These are phyloP conservation scores for Tadarida brasiliensis DNA, from an alignment of 2,797 vertebrate species.

Conservation along the genomic window DNA sequence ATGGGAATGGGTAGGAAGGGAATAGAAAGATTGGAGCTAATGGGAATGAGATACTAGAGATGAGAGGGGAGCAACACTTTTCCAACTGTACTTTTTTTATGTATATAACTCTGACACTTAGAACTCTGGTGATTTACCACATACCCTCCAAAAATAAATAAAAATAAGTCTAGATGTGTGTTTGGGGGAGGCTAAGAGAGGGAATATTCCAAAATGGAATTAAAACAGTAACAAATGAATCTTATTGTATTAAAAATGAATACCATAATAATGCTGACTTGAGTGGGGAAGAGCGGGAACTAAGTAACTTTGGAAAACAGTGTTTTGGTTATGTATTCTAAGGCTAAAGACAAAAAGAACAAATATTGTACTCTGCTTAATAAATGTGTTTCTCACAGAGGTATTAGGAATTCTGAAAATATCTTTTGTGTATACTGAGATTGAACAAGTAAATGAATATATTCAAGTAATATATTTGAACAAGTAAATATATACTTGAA, in stretches of 20 bases:
- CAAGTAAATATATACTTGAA: too few relatives aligned
- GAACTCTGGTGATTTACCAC: background rate
- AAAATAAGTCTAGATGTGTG: background rate
- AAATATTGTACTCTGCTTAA: background rate
- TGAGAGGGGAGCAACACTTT: background rate
- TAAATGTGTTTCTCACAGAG: slow-evolving; percentile 30
- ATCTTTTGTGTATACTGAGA: background rate
- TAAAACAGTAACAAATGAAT: background rate
- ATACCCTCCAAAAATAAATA: slow-evolving; percentile 13
- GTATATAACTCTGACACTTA: slow-evolving; percentile 18
- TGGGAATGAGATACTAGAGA: background rate
- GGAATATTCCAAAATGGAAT: background rate
- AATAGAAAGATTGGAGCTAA: background rate
- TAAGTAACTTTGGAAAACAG: slow-evolving; percentile 10
- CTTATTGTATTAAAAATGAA: background rate
- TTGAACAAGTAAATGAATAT: too few relatives aligned
- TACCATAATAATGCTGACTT: background rate
- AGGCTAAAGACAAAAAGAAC: background rate
- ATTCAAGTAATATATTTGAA: too few relatives aligned
- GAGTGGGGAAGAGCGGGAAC: background rate
- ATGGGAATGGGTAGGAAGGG: background rate
- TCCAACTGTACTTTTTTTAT: background rate
- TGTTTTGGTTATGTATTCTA: background rate
- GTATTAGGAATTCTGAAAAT: background rate
- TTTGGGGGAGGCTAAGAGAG: background rate